Conservation (phyloP, 2,797 vertebrate species). For the Mallotus villosus region DNA sequence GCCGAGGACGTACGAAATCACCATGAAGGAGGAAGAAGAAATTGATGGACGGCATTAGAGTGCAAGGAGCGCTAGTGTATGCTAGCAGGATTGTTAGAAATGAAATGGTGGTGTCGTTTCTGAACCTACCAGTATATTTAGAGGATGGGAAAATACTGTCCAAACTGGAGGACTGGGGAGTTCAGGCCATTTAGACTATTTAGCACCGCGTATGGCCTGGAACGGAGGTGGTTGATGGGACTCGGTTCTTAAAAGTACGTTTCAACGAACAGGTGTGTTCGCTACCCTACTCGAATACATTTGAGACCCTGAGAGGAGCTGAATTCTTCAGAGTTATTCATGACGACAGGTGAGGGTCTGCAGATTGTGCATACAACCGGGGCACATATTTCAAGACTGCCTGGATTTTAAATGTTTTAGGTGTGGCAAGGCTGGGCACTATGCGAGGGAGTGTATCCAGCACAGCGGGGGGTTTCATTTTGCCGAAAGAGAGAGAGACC, state of each 20-base stretch:
- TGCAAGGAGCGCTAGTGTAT: neutral
- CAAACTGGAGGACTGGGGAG: conserved; percentile 11
- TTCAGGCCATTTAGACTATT: neutral
- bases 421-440: too few species aligned
- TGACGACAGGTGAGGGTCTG: conserved; percentile 10
- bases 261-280: neutral
- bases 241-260: neutral
- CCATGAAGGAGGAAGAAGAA: neutral
- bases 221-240: conserved; percentile 14
- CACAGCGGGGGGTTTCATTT: too few species aligned
- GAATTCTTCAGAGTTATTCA: conserved; percentile 6
- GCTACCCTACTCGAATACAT: neutral
- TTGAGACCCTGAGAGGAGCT: conserved; percentile 7
- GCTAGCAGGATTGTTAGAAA: neutral
- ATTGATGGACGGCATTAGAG: neutral
- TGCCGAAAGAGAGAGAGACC: too few species aligned
- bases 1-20: neutral
- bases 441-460: neutral
- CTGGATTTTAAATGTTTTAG: too few species aligned
- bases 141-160: neutral
- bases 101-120: conserved; percentile 16
- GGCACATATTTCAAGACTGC: neutral
- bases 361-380: conserved; percentile 1
- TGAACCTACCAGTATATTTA: neutral
- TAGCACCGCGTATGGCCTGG: neutral